phyloP scores from a whole-genome alignment of 1,140 invertebrate genomes.

The Zaprionus africanus region DNA sequence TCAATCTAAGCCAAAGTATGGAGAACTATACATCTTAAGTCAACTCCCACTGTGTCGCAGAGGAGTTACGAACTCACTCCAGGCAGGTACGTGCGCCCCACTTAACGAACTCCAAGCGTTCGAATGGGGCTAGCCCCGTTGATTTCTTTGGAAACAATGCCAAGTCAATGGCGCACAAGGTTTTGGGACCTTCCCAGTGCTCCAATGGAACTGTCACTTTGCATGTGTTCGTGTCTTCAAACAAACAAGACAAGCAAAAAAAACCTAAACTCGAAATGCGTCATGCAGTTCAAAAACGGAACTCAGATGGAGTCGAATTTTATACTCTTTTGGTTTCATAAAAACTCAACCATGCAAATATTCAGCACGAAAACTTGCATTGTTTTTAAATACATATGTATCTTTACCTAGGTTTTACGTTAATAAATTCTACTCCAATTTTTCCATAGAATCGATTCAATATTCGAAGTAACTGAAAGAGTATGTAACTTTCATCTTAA shows the following conservation, averaged over 20 bases:
- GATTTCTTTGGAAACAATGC: constrained; percentile 69
- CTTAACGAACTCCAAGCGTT: constrained; percentile 40
- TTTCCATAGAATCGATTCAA: neutral
- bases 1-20: neutral
- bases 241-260: constrained; percentile 55
- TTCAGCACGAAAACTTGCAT: too few species aligned
- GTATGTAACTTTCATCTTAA: neutral
- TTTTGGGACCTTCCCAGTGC: constrained; percentile 69
- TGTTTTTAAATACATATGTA: too few species aligned
- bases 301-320: constrained; percentile 19
- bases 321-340: constrained; percentile 23
- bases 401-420: too few species aligned
- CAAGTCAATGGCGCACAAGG: constrained; percentile 67
- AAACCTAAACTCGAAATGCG: constrained; percentile 50
- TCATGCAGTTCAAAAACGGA: constrained; percentile 39
- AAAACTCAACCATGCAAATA: too few species aligned
- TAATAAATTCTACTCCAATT: neutral
- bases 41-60: constrained; percentile 32
- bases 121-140: constrained; percentile 59
- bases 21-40: neutral
- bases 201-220: constrained; percentile 36
- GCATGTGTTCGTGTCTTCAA: constrained; percentile 48
- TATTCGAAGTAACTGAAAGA: neutral
- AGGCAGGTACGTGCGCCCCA: constrained; percentile 57
- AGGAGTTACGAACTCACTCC: neutral